Percentiles rank a stretch among this genome's conserved stretches.
Evolutionary conservation across 2,888 invertebrate species (phyloP).

Genomic region (Aphidoletes aphidimyza): DNA sequence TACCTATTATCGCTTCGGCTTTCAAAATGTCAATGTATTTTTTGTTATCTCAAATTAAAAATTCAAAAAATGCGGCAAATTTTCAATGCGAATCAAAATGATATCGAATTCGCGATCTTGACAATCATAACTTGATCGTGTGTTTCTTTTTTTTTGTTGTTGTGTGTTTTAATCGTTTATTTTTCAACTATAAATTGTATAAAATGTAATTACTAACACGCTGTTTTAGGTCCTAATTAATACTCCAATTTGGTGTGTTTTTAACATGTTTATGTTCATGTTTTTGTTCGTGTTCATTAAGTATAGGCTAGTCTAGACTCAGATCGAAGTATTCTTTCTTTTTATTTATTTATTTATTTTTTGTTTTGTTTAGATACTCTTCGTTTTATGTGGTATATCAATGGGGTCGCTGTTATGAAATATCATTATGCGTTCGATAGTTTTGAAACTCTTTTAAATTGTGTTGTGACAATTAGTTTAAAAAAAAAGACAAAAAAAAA

Average conservation of each 20-base stretch:
- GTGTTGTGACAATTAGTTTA: not conserved
- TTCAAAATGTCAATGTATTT: not conserved
- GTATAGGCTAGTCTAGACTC: not conserved
- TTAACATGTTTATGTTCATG: not conserved
- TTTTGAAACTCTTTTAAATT: constrained; percentile 23
- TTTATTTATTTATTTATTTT: too few relatives aligned
- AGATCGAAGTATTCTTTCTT: too few relatives aligned
- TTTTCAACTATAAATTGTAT: constrained; percentile 32
- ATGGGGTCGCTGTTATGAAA: not conserved
- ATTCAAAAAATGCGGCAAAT: too few relatives aligned
- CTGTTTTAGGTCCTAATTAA: not conserved
- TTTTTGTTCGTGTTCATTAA: not conserved
- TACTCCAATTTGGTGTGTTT: constrained; percentile 1
- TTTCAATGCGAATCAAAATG: too few relatives aligned
- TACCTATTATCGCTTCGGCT: not conserved
- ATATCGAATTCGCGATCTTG: too few relatives aligned
- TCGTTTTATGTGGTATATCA: not conserved
- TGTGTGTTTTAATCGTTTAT: not conserved
- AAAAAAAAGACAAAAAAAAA: not conserved
- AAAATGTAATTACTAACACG: constrained; percentile 33
- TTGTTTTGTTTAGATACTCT: not conserved
- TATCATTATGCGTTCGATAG: not conserved
- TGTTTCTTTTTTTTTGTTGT: not conserved
- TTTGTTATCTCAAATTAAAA: too few relatives aligned
- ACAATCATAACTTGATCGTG: too few relatives aligned